These are phyloP conservation scores for Drosophila tropicalis DNA, from an alignment of 1,140 invertebrate genomes.

Conservation along the genomic window DNA sequence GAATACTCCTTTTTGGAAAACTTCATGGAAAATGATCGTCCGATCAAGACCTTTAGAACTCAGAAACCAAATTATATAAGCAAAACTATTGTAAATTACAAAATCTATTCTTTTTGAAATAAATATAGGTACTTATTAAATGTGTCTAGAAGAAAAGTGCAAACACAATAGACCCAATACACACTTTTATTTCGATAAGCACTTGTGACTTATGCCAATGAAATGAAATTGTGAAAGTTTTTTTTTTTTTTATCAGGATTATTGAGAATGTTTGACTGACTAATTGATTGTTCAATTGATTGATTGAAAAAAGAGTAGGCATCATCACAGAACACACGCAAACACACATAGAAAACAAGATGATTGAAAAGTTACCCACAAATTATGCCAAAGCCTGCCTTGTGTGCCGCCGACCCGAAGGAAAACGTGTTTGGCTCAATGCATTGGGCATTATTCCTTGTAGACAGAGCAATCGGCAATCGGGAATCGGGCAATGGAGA, in stretches of 20 bases:
- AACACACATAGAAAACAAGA: background rate
- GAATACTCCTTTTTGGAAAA: too few species aligned
- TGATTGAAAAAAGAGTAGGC: background rate
- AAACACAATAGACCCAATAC: background rate
- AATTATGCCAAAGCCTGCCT: slow-evolving; percentile 42
- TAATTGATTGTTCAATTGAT: slow-evolving; percentile 6
- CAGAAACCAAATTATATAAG: too few species aligned
- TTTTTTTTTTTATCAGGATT: background rate
- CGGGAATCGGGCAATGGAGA: too few species aligned
- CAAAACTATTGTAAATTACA: too few species aligned
- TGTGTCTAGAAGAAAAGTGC: background rate
- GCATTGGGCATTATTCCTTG: slow-evolving; percentile 35
- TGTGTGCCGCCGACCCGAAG: background rate
- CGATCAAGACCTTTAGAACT: too few species aligned
- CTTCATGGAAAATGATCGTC: too few species aligned
- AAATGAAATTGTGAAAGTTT: slow-evolving; percentile 41
- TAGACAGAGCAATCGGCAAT: too few species aligned
- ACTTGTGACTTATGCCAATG: slow-evolving; percentile 25
- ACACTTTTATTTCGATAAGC: background rate
- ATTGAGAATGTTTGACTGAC: background rate
- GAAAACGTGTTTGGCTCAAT: slow-evolving; percentile 52
- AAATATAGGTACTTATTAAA: too few species aligned
- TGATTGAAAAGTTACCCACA: slow-evolving; percentile 59
- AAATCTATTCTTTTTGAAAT: too few species aligned
- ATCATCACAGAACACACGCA: background rate